Percentiles rank a stretch among this genome's conserved stretches.
These are phyloP conservation scores for Drosophila sproati DNA, from an alignment of 1,140 invertebrate species.

Conservation along the genomic window DNA sequence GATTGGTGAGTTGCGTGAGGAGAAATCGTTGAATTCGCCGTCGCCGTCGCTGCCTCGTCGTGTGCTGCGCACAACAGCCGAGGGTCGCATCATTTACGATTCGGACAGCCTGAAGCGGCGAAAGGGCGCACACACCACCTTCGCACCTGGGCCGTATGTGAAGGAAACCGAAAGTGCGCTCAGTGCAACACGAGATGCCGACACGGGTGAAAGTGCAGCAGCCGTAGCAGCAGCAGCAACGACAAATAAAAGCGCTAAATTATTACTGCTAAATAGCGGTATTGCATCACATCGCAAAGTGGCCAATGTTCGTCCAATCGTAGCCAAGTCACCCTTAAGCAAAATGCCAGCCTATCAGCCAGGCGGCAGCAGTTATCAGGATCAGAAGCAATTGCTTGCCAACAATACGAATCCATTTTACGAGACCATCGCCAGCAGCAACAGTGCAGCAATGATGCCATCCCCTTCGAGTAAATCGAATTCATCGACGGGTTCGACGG, in stretches of 20 bases:
- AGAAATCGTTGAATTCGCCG: constrained; percentile 64
- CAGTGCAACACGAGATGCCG: constrained; percentile 57
- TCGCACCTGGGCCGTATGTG: constrained; percentile 92
- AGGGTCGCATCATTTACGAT: constrained; percentile 95
- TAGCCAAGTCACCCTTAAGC: constrained; percentile 63
- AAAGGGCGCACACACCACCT: constrained; percentile 93
- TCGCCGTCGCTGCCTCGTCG: constrained; percentile 86
- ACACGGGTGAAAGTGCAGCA: constrained; percentile 71
- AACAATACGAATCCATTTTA: constrained; percentile 82
- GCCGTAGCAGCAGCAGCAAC: constrained; percentile 25
- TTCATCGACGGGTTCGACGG: constrained; percentile 79
- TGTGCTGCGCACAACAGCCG: constrained; percentile 91
- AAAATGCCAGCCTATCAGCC: constrained; percentile 56
- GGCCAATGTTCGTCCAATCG: constrained; percentile 82
- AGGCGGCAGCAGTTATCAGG: constrained; percentile 53
- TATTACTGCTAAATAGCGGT: constrained; percentile 63
- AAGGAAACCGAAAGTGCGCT: constrained; percentile 86
- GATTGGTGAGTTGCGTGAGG: constrained; percentile 79
- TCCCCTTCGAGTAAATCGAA: constrained; percentile 81
- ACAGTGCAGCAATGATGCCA: constrained; percentile 69
- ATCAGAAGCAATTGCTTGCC: constrained; percentile 74
- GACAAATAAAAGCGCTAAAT: constrained; percentile 64
- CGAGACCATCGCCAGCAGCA: constrained; percentile 53
- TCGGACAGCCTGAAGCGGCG: constrained; percentile 93
- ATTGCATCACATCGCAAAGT: constrained; percentile 70